Base-by-base conservation (phyloP, 2,888 invertebrate genomes). In the Sesamia inferens region DNA sequence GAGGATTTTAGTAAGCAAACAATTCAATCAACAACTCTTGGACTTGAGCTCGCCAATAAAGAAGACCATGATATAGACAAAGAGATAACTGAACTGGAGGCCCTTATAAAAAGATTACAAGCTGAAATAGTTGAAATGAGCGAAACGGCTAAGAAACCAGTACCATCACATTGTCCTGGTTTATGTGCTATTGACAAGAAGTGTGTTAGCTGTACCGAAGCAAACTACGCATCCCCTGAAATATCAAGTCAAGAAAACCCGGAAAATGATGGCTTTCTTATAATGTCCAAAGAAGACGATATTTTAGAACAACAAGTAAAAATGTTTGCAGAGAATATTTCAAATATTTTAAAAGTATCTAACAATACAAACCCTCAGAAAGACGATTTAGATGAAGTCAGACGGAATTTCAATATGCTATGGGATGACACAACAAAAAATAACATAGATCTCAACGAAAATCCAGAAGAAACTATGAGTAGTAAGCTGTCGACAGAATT, bases 61-160 rank as follows among this genome's bases (percentile, higher is more conserved):
- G 8, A 59, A 11, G 31, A 84, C 19, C 71, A 77, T 39, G 82
- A 90, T 69, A 89, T 94, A 51, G 92, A 94, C 42, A 85, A 81
- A 68, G 90, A 93, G 66, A 92, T 95, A 81, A 85, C 90, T 44
- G 90, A 83, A 48, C 67, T 86, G 67, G 87, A 87, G 31, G 76
- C 69, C 54, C 44, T 80, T 22, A 87, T 86, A 39, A 81, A 79
- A 76, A 82, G 63, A 55, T 79, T 94, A 14, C 93, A 95, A 84
- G 82, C 86, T 14, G 93, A 94, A 89, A 90, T 94, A 31, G 68
- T 78, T 71, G 88, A 89, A 42, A 88, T 94, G 87, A 81, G 88
- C 6, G 74, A 79, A 44, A 85, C 83, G 48, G 79, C 84, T 19
- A 83, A 74, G 7, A 86, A 82, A 58, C 70, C 78, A 2, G 48